These are phyloP conservation scores for Phrynocephalus guinanensis DNA, from an alignment of 2,797 vertebrate genomes.

Conservation along the genomic window DNA sequence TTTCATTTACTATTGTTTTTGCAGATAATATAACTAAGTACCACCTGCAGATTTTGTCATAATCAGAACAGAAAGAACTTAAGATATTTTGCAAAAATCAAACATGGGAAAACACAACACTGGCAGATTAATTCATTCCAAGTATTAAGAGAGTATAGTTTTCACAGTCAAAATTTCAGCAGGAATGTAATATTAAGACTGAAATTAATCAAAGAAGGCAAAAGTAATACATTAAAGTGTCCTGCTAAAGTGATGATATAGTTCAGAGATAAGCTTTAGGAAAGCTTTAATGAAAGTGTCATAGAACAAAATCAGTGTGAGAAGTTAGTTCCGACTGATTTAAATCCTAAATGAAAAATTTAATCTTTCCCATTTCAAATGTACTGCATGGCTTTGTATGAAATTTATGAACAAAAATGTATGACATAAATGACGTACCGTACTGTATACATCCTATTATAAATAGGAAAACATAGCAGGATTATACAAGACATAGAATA, in stretches of 20 bases:
- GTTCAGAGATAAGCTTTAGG: background rate
- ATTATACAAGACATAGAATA: background rate
- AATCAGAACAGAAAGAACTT: background rate
- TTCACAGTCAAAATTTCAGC: conserved; percentile 50
- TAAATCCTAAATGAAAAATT: background rate
- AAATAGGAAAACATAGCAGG: background rate
- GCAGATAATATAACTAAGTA: background rate
- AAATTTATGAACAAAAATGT: background rate
- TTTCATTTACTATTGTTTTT: background rate
- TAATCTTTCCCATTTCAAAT: background rate
- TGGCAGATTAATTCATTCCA: background rate
- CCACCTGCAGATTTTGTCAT: background rate
- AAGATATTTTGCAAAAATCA: background rate
- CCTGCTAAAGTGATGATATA: background rate
- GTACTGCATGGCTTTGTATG: background rate
- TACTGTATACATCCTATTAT: background rate
- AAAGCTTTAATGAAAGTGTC: background rate
- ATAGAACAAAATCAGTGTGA: background rate
- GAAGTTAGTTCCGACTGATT: background rate
- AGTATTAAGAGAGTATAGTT: conserved; percentile 51
- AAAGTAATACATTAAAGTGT: conserved; percentile 45
- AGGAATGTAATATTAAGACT: conserved; percentile 1
- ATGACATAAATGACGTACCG: background rate
- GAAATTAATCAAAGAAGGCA: conserved; percentile 37
- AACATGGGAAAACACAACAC: background rate